Evolutionary conservation across 2,113 vertebrate genomes (phyloP).

Genomic region (Gulo gulo): DNA sequence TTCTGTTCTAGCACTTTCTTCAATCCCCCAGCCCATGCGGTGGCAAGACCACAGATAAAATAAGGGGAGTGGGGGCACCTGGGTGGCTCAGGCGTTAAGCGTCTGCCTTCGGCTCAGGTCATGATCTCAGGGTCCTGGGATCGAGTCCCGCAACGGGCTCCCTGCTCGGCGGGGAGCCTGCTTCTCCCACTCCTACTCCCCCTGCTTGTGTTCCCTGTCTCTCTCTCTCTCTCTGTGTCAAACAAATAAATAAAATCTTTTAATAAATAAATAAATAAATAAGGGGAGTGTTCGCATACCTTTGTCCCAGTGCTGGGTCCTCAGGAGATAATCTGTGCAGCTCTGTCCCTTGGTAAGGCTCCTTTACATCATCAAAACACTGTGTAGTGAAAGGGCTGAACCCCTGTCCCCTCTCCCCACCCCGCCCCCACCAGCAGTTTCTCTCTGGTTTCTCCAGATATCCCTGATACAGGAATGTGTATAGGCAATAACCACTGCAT

Average conservation of each 20-base stretch:
- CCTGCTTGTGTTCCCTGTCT: no score
- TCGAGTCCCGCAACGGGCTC: no score
- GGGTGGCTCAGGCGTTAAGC: no score
- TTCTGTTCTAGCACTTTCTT: background rate
- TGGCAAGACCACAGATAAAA: rapidly evolving
- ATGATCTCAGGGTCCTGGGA: no score
- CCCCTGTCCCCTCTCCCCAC: rapidly evolving
- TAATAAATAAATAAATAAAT: no score
- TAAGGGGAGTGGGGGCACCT: rapidly evolving
- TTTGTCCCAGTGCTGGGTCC: background rate
- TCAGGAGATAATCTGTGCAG: rapidly evolving
- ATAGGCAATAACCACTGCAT: rapidly evolving
- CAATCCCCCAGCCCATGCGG: no score
- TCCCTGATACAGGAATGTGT: background rate
- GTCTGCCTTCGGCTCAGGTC: no score
- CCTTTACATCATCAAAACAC: background rate
- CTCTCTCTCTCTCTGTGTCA: no score
- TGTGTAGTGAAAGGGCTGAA: background rate
- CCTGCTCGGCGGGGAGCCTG: no score
- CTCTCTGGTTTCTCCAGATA: background rate
- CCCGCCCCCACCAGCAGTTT: rapidly evolving
- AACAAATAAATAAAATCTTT: no score
- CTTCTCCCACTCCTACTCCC: no score
- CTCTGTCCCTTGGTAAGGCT: background rate
- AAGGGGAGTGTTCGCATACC: rapidly evolving